Evolutionary conservation across 2,113 vertebrate species (phyloP), one percentile per base, ranked within the genome.

Genomic region (Hipposideros armiger): DNA sequence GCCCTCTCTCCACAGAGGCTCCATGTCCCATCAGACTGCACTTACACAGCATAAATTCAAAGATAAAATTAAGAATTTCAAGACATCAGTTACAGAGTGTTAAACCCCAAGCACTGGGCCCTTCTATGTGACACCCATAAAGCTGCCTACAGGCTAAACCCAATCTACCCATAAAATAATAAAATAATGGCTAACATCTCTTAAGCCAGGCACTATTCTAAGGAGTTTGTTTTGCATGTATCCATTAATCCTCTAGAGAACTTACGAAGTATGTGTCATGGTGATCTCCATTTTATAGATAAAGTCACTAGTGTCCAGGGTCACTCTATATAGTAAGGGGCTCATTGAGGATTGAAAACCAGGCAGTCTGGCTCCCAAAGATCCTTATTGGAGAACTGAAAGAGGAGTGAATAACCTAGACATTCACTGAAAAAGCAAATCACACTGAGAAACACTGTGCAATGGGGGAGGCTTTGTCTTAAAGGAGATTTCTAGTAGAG

Each of bases 401-500:
- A 93, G 47, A 58, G 19, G 28, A 72, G 3, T 42, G 14, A 56
- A 36, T 92, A 58, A 58, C 3, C 2, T 14, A 72, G 36, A n/a
- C 42, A 67, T 22, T 83, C 22, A 6, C 36, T 77, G 77, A 64
- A 19, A 89, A 97, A 82, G 42, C 13, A 73, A n/a, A 30, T 90
- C 32, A 52, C 36, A 54, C 24, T 95, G 69, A 32, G 52, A 73
- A 91, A 40, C 22, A 30, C 40, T 11, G 1, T 69, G 9, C n/a
- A n/a, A 3, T 87, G 28, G 72, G 87, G 40, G n/a, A 94, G 60
- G 22, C 80, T 95, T 77, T 73, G 24, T 83, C 62, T 74, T 64
- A 85, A 80, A 69, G 66, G 72, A 73, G 28, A 82, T 92, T 94
- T 96, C 80, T 92, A 52, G 52, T 82, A 64, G 28, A 76, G 52